These are phyloP conservation scores for Acanthornis magna DNA, from an alignment of 2,797 vertebrate genomes.

Conservation along the genomic window DNA sequence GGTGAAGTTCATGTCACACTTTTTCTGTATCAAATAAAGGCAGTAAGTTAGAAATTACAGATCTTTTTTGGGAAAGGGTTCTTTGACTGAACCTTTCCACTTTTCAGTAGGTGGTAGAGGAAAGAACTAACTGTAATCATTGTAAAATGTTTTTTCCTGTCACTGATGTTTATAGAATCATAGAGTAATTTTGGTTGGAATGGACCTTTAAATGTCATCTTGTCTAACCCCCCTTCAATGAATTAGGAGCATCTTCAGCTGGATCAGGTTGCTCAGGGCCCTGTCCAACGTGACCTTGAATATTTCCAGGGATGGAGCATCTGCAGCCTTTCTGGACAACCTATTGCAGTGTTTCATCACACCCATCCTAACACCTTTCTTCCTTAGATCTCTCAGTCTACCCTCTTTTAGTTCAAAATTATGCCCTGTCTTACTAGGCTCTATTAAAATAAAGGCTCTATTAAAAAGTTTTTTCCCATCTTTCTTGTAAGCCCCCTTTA, in stretches of 20 bases:
- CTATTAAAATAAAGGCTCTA: neutral
- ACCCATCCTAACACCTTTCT: neutral
- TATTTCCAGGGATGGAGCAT: neutral
- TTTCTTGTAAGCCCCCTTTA: neutral
- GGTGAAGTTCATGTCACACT: neutral
- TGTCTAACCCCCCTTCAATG: neutral
- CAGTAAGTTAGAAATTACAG: neutral
- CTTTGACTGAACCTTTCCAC: neutral
- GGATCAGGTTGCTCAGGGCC: neutral
- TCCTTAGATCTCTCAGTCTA: neutral
- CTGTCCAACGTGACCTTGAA: accelerated
- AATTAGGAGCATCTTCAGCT: neutral
- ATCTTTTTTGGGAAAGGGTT: neutral
- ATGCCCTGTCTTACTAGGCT: neutral
- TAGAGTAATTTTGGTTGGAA: neutral
- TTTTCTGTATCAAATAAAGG: neutral
- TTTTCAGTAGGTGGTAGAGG: neutral
- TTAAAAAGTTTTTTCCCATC: neutral
- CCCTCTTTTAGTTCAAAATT: neutral
- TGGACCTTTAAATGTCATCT: neutral
- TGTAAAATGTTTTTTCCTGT: neutral
- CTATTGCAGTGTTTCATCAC: neutral
- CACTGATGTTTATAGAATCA: neutral
- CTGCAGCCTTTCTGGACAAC: neutral
- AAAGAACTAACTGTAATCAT: neutral